These are phyloP conservation scores for Paracanthobrama guichenoti DNA, from an alignment of 2,113 vertebrate genomes.

Conservation along the genomic window DNA sequence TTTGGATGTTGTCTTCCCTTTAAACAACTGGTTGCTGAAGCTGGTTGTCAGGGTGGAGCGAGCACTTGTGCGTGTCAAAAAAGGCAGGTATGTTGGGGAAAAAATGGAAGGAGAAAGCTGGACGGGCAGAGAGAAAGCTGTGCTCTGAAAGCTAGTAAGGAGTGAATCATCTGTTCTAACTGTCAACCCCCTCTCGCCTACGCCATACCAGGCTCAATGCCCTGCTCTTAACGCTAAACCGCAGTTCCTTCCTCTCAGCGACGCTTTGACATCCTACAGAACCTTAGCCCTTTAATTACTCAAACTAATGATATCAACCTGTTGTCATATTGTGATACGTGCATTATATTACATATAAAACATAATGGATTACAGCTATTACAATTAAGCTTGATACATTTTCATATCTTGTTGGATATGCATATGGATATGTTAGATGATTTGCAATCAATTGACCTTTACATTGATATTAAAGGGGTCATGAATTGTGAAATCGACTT, in stretches of 20 bases:
- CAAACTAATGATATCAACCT: constrained; percentile 30
- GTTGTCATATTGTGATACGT: constrained; percentile 33
- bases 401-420: not conserved
- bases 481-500: too few relatives aligned
- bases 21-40: constrained; percentile 56
- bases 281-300: constrained; percentile 25
- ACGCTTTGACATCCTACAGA: constrained; percentile 23
- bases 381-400: constrained; percentile 13
- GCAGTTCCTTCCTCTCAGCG: constrained; percentile 20
- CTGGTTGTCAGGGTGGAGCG: constrained; percentile 54
- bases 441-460: not conserved
- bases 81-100: constrained; percentile 48
- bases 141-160: constrained; percentile 46
- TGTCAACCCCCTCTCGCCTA: constrained; percentile 46
- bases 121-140: constrained; percentile 37
- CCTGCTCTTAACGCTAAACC: constrained; percentile 15
- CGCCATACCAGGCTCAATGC: constrained; percentile 34
- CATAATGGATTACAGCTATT: constrained; percentile 28
- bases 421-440: not conserved
- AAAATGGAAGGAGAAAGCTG: constrained; percentile 18
- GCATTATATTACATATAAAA: constrained; percentile 33
- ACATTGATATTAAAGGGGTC: not conserved
- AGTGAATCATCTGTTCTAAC: constrained; percentile 53
- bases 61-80: constrained; percentile 47
- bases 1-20: constrained; percentile 56